A percentile compares a stretch with the other conserved stretches of the same genome.
Evolutionary conservation across 2,888 invertebrate genomes (phyloP).

Genomic region (Strigamia transsilvanica): DNA sequence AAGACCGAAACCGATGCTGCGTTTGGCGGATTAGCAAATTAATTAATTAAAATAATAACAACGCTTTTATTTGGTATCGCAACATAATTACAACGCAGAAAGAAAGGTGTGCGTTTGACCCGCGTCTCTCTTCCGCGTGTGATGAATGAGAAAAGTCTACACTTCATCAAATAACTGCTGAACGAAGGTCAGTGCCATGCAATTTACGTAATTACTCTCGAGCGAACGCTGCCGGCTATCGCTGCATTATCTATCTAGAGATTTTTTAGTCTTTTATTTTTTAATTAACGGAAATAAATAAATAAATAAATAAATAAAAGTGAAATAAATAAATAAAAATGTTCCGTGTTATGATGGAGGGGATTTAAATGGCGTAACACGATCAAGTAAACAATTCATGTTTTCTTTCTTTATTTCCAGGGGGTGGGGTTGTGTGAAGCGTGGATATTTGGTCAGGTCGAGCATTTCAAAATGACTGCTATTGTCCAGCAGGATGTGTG

Average conservation of each 20-base stretch:
- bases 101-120: neutral
- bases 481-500: conserved; percentile 33
- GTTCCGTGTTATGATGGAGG: neutral
- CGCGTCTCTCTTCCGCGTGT: neutral
- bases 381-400: conserved; percentile 8
- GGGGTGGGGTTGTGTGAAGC: neutral
- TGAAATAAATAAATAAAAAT: neutral
- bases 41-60: neutral
- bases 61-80: neutral
- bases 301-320: neutral
- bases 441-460: conserved; percentile 30
- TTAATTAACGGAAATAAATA: neutral
- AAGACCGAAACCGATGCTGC: neutral
- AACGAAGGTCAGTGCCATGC: conserved; percentile 21
- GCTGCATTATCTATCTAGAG: neutral
- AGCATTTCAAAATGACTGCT: conserved; percentile 36
- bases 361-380: neutral
- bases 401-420: neutral
- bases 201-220: conserved; percentile 40
- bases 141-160: conserved; percentile 22
- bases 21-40: neutral
- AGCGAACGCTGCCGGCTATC: neutral
- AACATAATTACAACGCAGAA: neutral
- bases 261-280: neutral
- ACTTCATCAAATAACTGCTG: conserved; percentile 2